phyloP scores from a whole-genome alignment of 2,113 vertebrate genomes.

The Myotis yumanensis region DNA sequence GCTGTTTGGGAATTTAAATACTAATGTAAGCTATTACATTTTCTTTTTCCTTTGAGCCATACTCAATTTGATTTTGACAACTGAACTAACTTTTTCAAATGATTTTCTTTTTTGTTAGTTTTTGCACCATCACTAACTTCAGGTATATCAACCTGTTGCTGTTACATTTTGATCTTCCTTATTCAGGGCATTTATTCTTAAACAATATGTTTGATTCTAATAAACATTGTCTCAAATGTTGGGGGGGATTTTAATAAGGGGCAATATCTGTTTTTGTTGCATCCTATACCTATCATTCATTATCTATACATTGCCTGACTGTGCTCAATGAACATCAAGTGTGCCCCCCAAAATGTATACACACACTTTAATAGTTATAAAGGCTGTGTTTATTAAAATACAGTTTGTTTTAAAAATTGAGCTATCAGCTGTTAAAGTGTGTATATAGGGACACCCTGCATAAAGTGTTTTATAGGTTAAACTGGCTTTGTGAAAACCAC shows the following conservation, averaged over 20 bases:
- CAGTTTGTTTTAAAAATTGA: too few species aligned
- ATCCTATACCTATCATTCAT: background rate
- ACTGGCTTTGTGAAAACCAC: background rate
- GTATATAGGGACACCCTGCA: too few species aligned
- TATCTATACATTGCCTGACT: background rate
- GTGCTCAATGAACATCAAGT: background rate
- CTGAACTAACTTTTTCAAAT: conserved; percentile 22
- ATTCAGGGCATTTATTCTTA: conserved; percentile 44
- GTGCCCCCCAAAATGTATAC: background rate
- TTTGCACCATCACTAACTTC: conserved; percentile 3
- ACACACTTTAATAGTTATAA: too few species aligned
- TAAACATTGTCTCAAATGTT: conserved; percentile 17
- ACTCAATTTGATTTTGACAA: conserved; percentile 43
- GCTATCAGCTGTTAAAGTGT: too few species aligned
- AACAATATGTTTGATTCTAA: conserved; percentile 52
- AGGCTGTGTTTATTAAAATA: too few species aligned
- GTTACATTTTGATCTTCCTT: conserved; percentile 32
- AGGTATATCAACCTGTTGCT: background rate
- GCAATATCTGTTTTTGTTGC: background rate
- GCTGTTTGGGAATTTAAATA: conserved; percentile 33
- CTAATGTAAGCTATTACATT: conserved; percentile 25
- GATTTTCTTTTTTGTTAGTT: conserved; percentile 45
- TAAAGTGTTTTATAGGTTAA: background rate
- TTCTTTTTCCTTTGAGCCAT: background rate
- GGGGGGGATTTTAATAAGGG: background rate